Evolutionary conservation across 2,888 invertebrate genomes (phyloP), one percentile per base, ranked within the genome.

Genomic region (Cosmorhoe ocellata): DNA sequence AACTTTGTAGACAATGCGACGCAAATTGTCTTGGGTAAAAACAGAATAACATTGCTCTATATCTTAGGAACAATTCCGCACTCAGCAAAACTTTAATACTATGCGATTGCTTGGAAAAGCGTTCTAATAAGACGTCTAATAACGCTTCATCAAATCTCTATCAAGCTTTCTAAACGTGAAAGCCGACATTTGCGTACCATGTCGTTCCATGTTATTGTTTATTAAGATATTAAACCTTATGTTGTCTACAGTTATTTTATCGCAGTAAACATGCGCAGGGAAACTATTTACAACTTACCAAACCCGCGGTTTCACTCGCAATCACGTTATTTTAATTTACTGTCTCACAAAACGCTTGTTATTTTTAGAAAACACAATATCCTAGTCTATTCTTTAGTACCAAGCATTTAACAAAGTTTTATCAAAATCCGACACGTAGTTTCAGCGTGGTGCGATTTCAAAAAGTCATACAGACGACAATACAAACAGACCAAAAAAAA

Each of bases 111-210:
- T 51, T 42, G 34, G 31, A 50, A 44, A 40, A 44, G 34, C 39
- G 30, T 26, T 39, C 13, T 40, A 37, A 27, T 38, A 42, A 42
- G 37, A 42, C 31, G 31, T 32, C 24, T 33, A 31, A 37, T 50
- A 50, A 47, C 42, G 50, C 31, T 34, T 52, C 49, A 55, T 58
- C 55, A 58, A 49, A 52, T 39, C 54, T 46, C 42, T 28, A 54
- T 54, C 47, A 43, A 44, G 51, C 57, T 58, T 60, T 58, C 57
- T 53, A 51, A 51, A 31, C 39, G 57, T 44, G 58, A 56, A 56
- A 54, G 54, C 49, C 27, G 34, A 43, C 39, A 53, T 53, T 40
- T 47, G 47, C 52, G 47, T 51, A 42, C 38, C 12, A 47, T 39
- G 52, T 47, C 42, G 52, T 47, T 42, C 10, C 47, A 33, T 39